Conservation (phyloP, 2,888 invertebrate species). For the Mellilla xanthometata region DNA sequence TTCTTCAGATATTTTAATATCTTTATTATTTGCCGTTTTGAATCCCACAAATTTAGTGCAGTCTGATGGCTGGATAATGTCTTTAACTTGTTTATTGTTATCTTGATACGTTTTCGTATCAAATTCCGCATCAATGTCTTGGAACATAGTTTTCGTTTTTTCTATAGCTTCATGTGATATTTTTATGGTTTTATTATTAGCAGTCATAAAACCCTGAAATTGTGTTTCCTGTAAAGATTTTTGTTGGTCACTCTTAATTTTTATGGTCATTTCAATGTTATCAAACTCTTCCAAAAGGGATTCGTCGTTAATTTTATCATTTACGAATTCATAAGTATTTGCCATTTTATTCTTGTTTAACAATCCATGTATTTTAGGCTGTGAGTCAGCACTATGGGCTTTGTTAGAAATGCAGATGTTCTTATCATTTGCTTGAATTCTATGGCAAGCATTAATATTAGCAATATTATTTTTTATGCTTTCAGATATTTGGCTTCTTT, state of each 20-base stretch:
- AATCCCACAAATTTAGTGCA: conserved; percentile 28
- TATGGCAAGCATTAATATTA: not conserved
- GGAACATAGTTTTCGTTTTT: conserved; percentile 36
- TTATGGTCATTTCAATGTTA: conserved; percentile 44
- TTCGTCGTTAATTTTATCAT: conserved; percentile 18
- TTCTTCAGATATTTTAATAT: conserved; percentile 41
- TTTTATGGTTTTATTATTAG: conserved; percentile 47
- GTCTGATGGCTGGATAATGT: conserved; percentile 1
- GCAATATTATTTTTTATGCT: not conserved
- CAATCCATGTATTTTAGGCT: too few species aligned
- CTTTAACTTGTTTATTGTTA: not conserved
- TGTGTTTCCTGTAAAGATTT: too few species aligned
- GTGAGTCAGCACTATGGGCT: too few species aligned
- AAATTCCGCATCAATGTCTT: conserved; percentile 36
- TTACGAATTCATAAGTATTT: not conserved
- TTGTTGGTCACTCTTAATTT: not conserved
- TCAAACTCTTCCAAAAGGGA: conserved; percentile 45
- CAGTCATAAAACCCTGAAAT: conserved; percentile 46
- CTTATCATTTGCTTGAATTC: conserved; percentile 44
- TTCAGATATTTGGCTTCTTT: not conserved
- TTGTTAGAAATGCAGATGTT: conserved; percentile 31
- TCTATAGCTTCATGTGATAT: conserved; percentile 41
- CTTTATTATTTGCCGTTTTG: conserved; percentile 53
- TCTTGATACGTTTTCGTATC: not conserved
- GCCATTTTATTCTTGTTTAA: too few species aligned